phyloP scores from a whole-genome alignment of 2,797 vertebrate genomes.

The Halcyon smyrnensis region DNA sequence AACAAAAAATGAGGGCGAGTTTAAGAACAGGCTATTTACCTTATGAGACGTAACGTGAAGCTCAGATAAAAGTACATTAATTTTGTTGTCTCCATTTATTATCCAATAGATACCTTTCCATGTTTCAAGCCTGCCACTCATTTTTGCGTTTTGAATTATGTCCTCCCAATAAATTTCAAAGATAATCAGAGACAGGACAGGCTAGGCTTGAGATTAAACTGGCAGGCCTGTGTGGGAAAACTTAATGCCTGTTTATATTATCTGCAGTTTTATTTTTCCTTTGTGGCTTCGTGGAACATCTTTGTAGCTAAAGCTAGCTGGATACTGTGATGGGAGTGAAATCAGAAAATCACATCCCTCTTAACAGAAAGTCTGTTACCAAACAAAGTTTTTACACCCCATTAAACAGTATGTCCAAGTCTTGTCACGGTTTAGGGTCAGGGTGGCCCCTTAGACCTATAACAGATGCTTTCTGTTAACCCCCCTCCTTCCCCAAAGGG shows the following conservation, averaged over 20 bases:
- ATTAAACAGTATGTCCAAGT: not conserved
- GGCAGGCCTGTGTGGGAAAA: not conserved
- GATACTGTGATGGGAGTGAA: conserved; percentile 16
- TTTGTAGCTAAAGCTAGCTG: conserved; percentile 1
- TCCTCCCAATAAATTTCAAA: not conserved
- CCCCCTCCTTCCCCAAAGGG: too few species aligned
- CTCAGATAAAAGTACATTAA: not conserved
- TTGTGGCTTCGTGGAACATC: not conserved
- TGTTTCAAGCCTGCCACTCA: not conserved
- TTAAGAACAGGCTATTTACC: not conserved
- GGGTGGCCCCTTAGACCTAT: too few species aligned
- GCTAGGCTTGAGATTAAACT: not conserved
- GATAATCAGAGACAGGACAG: not conserved
- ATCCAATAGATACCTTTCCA: not conserved
- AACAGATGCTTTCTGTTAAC: too few species aligned
- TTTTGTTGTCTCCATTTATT: not conserved
- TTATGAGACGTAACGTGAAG: not conserved
- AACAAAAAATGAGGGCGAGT: not conserved
- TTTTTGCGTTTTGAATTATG: not conserved
- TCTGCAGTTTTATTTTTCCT: not conserved
- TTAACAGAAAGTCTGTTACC: conserved; percentile 7
- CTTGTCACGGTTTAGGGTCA: not conserved
- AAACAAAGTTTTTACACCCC: not conserved
- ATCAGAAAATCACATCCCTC: conserved; percentile 9
- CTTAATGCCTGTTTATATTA: not conserved